Evolutionary conservation across 2,888 invertebrate genomes (phyloP), one percentile per base, ranked within the genome.

Genomic region (Pardosa pseudoannulata): DNA sequence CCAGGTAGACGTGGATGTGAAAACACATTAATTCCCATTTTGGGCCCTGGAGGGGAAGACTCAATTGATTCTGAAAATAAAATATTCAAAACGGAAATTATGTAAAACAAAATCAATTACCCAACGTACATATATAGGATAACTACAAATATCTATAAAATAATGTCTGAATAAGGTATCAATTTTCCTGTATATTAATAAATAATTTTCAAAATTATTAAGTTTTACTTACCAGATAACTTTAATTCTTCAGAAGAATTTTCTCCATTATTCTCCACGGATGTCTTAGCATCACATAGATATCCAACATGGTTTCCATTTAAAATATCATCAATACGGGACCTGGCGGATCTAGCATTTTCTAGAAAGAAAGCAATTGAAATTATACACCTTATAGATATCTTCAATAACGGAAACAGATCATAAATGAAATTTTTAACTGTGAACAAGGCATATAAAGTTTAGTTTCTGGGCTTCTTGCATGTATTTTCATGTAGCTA

Each of bases 1-100:
- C 85, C 85, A 27, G 78, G 78, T 9, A 79, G 68, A 11, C 79
- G 79, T 32, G 85, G 85, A 62, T 85, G 79, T 16, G 79, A 85
- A 74, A 85, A 85, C 27, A 79, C 41, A 56, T 79, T 85, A 23
- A 85, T 64, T 13, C 85, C 85, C 85, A 85, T 85, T 72, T 79
- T 85, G 11, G 85, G 85, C 39, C 85, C 79, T 62, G 85, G 67
- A 19, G 85, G 73, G 7, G 83, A 64, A 50, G 78, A 83, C 28
- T 72, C 83, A 29, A 64, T 39, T 23, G 62, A 73, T 74, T 79
- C 85, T 85, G 32, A 29, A 78, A 85, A 50, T 11, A 46, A 56
- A 79, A 50, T 28, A 32, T 27, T 19, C 11, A 65, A 65, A 32
- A n/a, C n/a, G 19, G 9, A 29, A 11, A 31, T 7, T 67, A 9